These are phyloP conservation scores for Hetaerina titia DNA, from an alignment of 2,888 invertebrate species.

Conservation along the genomic window DNA sequence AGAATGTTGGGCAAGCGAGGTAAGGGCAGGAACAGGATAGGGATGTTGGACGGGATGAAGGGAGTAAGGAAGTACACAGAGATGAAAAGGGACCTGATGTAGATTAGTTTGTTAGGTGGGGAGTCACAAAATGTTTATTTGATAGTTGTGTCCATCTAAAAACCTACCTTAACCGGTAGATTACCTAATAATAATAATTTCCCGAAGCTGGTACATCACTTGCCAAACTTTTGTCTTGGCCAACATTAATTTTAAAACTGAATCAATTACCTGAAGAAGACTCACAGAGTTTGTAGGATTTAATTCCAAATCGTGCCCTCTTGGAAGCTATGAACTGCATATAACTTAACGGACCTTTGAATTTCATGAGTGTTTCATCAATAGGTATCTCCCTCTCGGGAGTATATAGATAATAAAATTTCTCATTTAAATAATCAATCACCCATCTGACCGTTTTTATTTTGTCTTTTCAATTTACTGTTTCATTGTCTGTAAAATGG, in stretches of 20 bases:
- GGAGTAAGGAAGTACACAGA: too few relatives aligned
- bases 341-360: slow-evolving; percentile 67
- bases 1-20: too few relatives aligned
- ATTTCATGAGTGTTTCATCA: slow-evolving; percentile 68
- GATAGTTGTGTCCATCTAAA: too few relatives aligned
- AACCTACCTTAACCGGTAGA: too few relatives aligned
- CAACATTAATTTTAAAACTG: slow-evolving; percentile 68
- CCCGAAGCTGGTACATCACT: background rate
- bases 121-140: too few relatives aligned
- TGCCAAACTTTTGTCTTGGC: slow-evolving; percentile 29
- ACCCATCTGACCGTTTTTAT: slow-evolving; percentile 69
- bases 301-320: too few relatives aligned
- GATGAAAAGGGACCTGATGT: too few relatives aligned
- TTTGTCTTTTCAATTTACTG: slow-evolving; percentile 51
- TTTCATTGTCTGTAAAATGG: slow-evolving; percentile 71
- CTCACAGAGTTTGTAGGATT: slow-evolving; percentile 69
- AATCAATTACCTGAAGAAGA: slow-evolving; percentile 52
- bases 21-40: too few relatives aligned
- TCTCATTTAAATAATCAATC: slow-evolving; percentile 70
- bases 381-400: slow-evolving; percentile 64
- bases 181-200: too few relatives aligned
- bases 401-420: slow-evolving; percentile 71
- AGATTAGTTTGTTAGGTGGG: too few relatives aligned
- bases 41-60: too few relatives aligned
- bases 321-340: slow-evolving; percentile 66